Evolutionary conservation across 2,888 invertebrate species (phyloP).

Genomic region (Anthophora plumipes): DNA sequence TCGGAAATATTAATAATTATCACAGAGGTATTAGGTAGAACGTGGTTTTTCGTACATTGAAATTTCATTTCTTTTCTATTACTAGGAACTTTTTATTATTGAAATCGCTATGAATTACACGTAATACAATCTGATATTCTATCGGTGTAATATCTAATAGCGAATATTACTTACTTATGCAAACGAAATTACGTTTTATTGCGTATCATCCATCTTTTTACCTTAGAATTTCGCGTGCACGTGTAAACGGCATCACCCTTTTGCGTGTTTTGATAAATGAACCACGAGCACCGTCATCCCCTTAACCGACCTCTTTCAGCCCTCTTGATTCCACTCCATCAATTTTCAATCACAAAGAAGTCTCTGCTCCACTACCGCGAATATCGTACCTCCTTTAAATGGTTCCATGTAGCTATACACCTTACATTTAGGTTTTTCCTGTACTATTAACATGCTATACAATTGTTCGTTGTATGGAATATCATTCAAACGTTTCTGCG

Average conservation of each 20-base stretch:
- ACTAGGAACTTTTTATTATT: background rate
- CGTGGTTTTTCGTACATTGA: too few species aligned
- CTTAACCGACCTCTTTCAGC: constrained; percentile 67
- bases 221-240: constrained; percentile 52
- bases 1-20: background rate
- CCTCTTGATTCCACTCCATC: constrained; percentile 82
- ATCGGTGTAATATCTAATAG: background rate
- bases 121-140: background rate
- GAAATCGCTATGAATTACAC: background rate
- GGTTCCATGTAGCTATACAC: constrained; percentile 17
- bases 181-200: constrained; percentile 1
- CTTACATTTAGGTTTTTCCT: constrained; percentile 21
- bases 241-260: constrained; percentile 68
- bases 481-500: too few species aligned
- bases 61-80: background rate
- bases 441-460: constrained; percentile 17
- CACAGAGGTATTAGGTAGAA: background rate
- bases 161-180: background rate
- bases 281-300: constrained; percentile 69
- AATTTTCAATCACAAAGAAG: constrained; percentile 83
- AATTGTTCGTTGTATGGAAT: too few species aligned
- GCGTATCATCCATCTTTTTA: constrained; percentile 36
- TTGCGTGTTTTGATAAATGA: constrained; percentile 79
- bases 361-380: constrained; percentile 67
- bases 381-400: constrained; percentile 65